A percentile compares a stretch with the other conserved stretches of the same genome.
Conservation (phyloP, 92 coral and sea anemone species). For the Palythoa grandis region DNA sequence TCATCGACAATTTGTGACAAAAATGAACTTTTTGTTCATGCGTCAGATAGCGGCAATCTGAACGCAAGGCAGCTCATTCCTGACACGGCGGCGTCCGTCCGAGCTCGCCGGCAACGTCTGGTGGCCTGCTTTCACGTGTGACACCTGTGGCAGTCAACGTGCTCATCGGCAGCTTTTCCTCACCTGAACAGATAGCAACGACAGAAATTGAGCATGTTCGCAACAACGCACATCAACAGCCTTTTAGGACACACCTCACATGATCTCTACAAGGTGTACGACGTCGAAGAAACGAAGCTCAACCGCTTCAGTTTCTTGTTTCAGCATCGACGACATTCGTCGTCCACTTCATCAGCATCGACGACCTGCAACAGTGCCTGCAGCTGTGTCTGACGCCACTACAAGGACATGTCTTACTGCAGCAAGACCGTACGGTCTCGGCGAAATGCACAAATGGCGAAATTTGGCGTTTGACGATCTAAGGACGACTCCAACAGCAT, state of each 20-base stretch:
- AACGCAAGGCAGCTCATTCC: neutral
- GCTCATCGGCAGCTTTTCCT: neutral
- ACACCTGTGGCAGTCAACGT: neutral
- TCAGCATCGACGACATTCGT: too few relatives aligned
- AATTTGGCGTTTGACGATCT: conserved; percentile 7
- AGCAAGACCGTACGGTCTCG: neutral
- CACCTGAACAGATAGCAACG: too few relatives aligned
- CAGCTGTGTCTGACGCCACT: conserved; percentile 22
- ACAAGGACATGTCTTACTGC: neutral
- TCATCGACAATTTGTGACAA: neutral
- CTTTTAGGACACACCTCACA: too few relatives aligned
- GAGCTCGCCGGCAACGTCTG: neutral
- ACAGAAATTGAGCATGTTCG: too few relatives aligned
- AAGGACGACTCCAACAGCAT: conserved; percentile 16
- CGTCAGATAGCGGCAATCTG: conserved; percentile 12
- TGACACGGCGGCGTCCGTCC: neutral
- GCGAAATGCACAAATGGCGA: neutral
- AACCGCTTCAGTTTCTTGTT: too few relatives aligned
- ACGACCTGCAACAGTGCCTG: conserved; percentile 13
- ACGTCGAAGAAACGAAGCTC: too few relatives aligned
- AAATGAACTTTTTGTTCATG: neutral
- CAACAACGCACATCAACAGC: too few relatives aligned
- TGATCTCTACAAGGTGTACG: too few relatives aligned
- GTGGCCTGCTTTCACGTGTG: conserved; percentile 10
- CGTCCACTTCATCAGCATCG: too few relatives aligned